Evolutionary conservation across 2,113 vertebrate species (phyloP), one percentile per base, ranked within the genome.

Genomic region (Asarcornis scutulata): DNA sequence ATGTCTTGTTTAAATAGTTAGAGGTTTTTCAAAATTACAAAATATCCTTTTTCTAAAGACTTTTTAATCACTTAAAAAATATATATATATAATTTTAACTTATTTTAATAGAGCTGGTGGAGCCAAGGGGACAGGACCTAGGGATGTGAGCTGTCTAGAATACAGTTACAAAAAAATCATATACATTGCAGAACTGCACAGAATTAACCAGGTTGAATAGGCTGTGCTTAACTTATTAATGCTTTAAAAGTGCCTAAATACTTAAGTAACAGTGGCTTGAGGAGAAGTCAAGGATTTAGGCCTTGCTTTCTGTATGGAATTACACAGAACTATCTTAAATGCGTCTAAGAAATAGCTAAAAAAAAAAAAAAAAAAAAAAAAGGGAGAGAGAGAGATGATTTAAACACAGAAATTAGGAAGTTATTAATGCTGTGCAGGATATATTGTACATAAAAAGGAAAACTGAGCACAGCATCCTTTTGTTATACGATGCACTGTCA

Each of bases 341-440:
- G 7, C 11, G 14, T 60, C 34, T 36, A 22, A 22, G 13, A n/a
- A 34, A 53, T 52, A 29, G 15, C 52, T 27, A 56, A 36, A 14
- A 1, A 14, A 1, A 64, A 16, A 4, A 44, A 52, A 15, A 7
- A n/a, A n/a, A n/a, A n/a, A n/a, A n/a, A n/a, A n/a, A n/a, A n/a
- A n/a, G n/a, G n/a, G 38, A 22, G 46, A 71, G 6, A 56, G 22
- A 86, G 26, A n/a, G 62, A 42, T n/a, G 9, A 34, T 81, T 76
- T 76, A 64, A 48, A 76, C 5, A 8, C 46, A 29, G 50, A 21
- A 13, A 26, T 44, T 26, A 50, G 22, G n/a, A 46, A 88, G 11
- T 27, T 64, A 0, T n/a, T 64, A 0, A 0, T 32, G 29, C n/a
- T 44, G 16, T 34, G 64, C 32, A 66, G 55, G 21, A 5, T 42